These are phyloP conservation scores for Plectus sambesii DNA, from an alignment of 1,140 invertebrate species.

Conservation along the genomic window DNA sequence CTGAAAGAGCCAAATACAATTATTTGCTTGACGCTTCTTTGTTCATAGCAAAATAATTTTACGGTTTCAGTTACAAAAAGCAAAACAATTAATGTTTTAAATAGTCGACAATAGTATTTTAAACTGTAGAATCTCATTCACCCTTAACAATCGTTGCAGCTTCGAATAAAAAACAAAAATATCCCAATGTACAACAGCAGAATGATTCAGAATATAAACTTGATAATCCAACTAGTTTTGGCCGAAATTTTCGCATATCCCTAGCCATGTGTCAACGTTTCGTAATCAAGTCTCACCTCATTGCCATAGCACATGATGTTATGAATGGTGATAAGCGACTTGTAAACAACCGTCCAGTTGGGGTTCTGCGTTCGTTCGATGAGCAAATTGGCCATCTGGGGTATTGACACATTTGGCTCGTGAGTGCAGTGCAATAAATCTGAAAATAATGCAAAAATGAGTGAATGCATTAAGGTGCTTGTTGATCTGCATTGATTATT, in stretches of 20 bases:
- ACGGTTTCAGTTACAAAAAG: too few relatives aligned
- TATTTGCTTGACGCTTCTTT: too few relatives aligned
- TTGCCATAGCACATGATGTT: constrained; percentile 97
- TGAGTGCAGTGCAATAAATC: constrained; percentile 96
- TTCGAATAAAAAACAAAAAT: too few relatives aligned
- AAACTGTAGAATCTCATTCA: too few relatives aligned
- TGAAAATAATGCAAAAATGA: too few relatives aligned
- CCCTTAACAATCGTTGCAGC: too few relatives aligned
- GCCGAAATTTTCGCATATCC: too few relatives aligned
- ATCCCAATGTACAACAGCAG: constrained; percentile 8
- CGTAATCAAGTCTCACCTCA: constrained; percentile 62
- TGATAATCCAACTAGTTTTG: constrained; percentile 11
- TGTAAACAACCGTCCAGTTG: constrained; percentile 95
- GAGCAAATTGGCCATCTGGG: constrained; percentile 85
- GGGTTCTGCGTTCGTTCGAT: constrained; percentile 88
- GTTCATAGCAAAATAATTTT: too few relatives aligned
- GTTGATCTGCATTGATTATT: background rate
- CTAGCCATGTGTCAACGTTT: too few relatives aligned
- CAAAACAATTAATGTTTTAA: too few relatives aligned
- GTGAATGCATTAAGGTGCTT: background rate
- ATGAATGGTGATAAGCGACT: constrained; percentile 89
- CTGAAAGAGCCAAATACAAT: constrained; percentile 56
- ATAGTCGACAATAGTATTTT: too few relatives aligned
- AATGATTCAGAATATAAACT: constrained; percentile 14
- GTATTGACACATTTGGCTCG: constrained; percentile 95